phyloP scores from a whole-genome alignment of 2,797 vertebrate genomes.

The Phrynocephalus guinanensis region DNA sequence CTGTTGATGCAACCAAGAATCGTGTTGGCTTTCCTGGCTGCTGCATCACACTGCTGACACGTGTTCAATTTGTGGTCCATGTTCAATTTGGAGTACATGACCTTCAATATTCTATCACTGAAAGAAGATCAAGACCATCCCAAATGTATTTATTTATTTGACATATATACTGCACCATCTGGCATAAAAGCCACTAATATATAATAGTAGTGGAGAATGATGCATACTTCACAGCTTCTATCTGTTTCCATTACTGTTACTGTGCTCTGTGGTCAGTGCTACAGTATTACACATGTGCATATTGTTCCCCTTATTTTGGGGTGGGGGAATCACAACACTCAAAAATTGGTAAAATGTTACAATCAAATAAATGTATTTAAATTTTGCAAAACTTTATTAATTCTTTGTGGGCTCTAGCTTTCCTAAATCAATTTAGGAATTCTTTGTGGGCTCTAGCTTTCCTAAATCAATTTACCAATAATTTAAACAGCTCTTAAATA shows the following conservation, averaged over 20 bases:
- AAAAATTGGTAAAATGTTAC: background rate
- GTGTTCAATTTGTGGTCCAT: too few species aligned
- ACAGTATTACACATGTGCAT: background rate
- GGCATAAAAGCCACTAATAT: too few species aligned
- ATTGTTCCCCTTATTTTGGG: too few species aligned
- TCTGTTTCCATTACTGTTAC: background rate
- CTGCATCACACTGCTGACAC: too few species aligned
- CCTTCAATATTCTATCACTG: background rate
- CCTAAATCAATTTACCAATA: background rate
- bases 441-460: background rate
- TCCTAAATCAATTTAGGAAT: background rate
- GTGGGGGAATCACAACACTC: too few species aligned
- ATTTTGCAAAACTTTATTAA: background rate
- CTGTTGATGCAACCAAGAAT: too few species aligned
- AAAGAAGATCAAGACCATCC: background rate
- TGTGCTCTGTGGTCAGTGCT: background rate
- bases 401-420: too few species aligned
- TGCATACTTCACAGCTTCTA: background rate
- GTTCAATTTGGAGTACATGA: background rate
- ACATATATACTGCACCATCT: too few species aligned
- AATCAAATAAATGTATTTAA: background rate
- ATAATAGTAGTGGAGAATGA: background rate
- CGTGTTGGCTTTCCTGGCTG: too few species aligned
- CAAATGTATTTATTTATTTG: too few species aligned
- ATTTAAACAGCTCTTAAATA: slow-evolving; percentile 11